A percentile compares a stretch with the other conserved stretches of the same genome.
phyloP scores from a whole-genome alignment of 2,113 vertebrate species.

The Trogon surrucura region DNA sequence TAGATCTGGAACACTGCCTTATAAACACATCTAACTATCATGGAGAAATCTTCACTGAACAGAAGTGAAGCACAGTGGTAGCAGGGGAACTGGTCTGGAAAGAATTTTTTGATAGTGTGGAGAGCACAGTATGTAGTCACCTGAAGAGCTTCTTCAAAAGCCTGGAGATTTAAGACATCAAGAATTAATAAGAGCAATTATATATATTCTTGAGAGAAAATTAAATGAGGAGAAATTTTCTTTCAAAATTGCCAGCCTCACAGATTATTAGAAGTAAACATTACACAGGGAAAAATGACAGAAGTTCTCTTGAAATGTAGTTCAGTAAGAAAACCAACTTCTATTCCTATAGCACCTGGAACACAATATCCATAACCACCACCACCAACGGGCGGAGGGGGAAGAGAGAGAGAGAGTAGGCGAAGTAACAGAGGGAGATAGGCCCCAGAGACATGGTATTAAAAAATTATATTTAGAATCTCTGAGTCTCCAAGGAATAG shows the following conservation, averaged over 20 bases:
- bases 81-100: neutral
- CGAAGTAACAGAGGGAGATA: neutral
- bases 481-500: conserved; percentile 5
- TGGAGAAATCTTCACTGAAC: neutral
- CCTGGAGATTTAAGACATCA: conserved; percentile 11
- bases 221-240: conserved; percentile 17
- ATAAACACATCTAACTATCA: neutral
- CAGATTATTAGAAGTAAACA: conserved; percentile 53
- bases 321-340: neutral
- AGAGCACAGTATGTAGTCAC: neutral
- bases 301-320: conserved; percentile 1
- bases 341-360: neutral
- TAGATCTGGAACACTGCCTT: neutral
- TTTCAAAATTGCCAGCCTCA: neutral
- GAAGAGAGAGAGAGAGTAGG: neutral
- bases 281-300: conserved; percentile 4
- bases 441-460: neutral
- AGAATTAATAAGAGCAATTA: conserved; percentile 38
- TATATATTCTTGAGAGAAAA: conserved; percentile 55
- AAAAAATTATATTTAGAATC: conserved; percentile 48
- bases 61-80: neutral
- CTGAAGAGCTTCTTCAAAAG: conserved; percentile 22
- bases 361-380: neutral
- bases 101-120: neutral
- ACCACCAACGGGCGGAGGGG: too few species aligned